Evolutionary conservation across 2,797 vertebrate genomes (phyloP), one percentile per base, ranked within the genome.

Genomic region (Somateria mollissima): DNA sequence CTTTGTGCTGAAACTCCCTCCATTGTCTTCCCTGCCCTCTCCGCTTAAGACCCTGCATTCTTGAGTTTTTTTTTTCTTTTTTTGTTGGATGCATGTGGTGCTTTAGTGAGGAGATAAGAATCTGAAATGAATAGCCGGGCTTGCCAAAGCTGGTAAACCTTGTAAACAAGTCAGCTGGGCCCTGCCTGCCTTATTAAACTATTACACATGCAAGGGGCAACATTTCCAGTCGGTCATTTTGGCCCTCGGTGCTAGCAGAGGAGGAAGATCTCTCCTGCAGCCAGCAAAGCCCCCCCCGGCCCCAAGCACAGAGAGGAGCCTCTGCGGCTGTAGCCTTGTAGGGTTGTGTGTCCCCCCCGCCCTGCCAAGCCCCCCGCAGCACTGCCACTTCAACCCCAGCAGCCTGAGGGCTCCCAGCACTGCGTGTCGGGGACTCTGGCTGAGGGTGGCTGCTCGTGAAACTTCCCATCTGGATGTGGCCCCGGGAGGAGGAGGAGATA

Each of bases 1-100:
- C 53, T 27, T 3, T 0, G 2, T 47, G 58, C 75, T 56, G 54
- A 18, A 17, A 13, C n/a, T 5, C 16, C 36, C 11, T 6, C 4
- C 13, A 0, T 30, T 0, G 0, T 8, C 36, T 39, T 62, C 37
- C 41, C 64, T 66, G 64, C 28, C 11, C 32, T 18, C 61, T n/a
- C 49, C 14, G n/a, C 77, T n/a, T 18, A 43, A 49, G 60, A 13
- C 34, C 20, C 2, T 1, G 8, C 11, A 2, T 22, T 53, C 60
- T 19, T 15, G n/a, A 27, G 47, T 28, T 0, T 34, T 24, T n/a
- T n/a, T 2, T 13, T 21, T 13, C 5, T 39, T 53, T 18, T 8
- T 39, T 53, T 34, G 54, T 61, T 22, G 20, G 67, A 16, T 22
- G 30, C 8, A 2, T 27, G 20, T 0, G 1, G 6, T 43, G 67